Evolutionary conservation across 2,797 vertebrate species (phyloP).

Genomic region (Dryobates pubescens): DNA sequence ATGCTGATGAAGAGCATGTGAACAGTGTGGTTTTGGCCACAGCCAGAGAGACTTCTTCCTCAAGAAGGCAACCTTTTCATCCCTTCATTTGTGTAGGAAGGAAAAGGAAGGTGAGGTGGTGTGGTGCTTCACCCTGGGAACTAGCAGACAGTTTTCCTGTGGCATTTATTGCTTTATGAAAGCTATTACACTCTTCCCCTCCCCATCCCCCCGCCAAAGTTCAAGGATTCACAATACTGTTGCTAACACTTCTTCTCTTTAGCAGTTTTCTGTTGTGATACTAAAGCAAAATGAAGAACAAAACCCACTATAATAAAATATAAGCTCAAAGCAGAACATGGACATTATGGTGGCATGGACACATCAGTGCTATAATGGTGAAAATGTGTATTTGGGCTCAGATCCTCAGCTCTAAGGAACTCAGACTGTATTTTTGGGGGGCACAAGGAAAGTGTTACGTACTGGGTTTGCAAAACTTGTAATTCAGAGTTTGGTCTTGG

Average conservation of each 20-base stretch:
- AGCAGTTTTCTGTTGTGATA: neutral
- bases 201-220: neutral
- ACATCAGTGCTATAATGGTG: neutral
- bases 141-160: neutral
- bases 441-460: neutral
- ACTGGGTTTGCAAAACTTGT: neutral
- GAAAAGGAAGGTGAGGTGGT: neutral
- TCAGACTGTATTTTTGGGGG: neutral
- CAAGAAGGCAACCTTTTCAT: constrained; percentile 28
- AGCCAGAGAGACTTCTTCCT: constrained; percentile 25
- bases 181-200: neutral
- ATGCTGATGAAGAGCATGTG: neutral
- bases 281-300: neutral
- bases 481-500: neutral
- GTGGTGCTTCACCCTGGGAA: neutral
- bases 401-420: neutral
- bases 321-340: neutral
- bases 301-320: neutral
- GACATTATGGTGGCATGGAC: neutral
- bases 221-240: neutral
- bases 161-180: neutral
- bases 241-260: neutral
- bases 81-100: neutral
- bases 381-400: neutral
- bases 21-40: neutral